Evolutionary conservation across 2,888 invertebrate genomes (phyloP), one percentile per base, ranked within the genome.

Genomic region (Argyresthia albistria): DNA sequence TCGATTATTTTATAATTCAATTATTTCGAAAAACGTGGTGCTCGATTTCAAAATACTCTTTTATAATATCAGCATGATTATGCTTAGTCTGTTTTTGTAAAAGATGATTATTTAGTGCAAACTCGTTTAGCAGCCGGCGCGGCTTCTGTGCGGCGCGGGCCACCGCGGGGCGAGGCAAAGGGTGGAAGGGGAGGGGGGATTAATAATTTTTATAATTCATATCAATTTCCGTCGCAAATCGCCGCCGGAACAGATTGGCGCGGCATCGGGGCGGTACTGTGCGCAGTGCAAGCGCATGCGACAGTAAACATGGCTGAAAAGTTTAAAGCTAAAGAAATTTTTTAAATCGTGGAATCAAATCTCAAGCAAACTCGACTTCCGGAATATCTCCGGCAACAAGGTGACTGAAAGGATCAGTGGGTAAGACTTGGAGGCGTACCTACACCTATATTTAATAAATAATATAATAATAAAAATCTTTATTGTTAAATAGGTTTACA

Each of bases 201-300:
- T 3, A 8, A 37, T 37, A 12, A 48, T 69, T 67, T 71, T 67
- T 64, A 69, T 73, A 74, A 74, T 71, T 67, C 64, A 64, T 65
- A 65, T 66, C 65, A 69, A 72, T 73, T 72, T 70, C 53, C 58
- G 59, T 58, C 56, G 60, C 57, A 61, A 64, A 66, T 60, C 59
- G 60, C 56, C 57, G 59, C 57, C 56, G 59, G 59, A 59, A 58
- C 54, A 54, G 54, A 55, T 56, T 54, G 54, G 35, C 52, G 50
- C 15, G 14, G 37, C 43, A 48, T 14, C 47, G 35, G 16, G 16
- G 9, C 35, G 10, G 53, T 51, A 53, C 35, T 9, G 51, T 46
- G 35, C 12, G 54, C 43, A 43, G 16, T 51, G 42, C 4, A 35
- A 43, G n/a, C 14, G 8, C 14, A 35, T 11, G 11, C 9, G 25